Evolutionary conservation across 2,888 invertebrate genomes (phyloP).

Genomic region (Hipparchia sbordonii): DNA sequence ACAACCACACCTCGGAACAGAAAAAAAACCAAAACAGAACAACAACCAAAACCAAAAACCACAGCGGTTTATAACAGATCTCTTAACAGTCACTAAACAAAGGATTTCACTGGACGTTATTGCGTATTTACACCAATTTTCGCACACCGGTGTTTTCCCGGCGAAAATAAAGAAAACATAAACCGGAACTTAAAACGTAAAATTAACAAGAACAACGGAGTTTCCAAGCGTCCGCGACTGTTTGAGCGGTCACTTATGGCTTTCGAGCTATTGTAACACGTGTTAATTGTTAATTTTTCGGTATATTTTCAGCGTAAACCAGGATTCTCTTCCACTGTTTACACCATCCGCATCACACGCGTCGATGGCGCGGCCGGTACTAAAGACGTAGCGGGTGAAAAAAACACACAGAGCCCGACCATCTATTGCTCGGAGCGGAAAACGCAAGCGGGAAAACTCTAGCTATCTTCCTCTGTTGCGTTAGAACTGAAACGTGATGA

Average conservation of each 20-base stretch:
- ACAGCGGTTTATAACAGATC: conserved; percentile 49
- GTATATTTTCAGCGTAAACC: conserved; percentile 53
- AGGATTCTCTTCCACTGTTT: conserved; percentile 51
- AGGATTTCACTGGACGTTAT: conserved; percentile 54
- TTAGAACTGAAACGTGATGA: conserved; percentile 28
- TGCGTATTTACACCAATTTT: conserved; percentile 53
- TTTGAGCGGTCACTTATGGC: conserved; percentile 42
- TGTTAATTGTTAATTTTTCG: conserved; percentile 47
- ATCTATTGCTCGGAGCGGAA: conserved; percentile 48
- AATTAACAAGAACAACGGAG: conserved; percentile 33
- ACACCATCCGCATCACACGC: conserved; percentile 53
- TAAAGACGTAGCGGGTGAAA: conserved; percentile 58
- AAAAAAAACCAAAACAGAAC: conserved; percentile 39
- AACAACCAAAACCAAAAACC: conserved; percentile 52
- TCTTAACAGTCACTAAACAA: conserved; percentile 57
- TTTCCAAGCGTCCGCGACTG: conserved; percentile 41
- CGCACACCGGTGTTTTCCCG: conserved; percentile 72
- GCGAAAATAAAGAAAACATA: conserved; percentile 62
- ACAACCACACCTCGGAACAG: conserved; percentile 51
- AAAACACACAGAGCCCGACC: conserved; percentile 56
- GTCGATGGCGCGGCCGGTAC: conserved; percentile 67
- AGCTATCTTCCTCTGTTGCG: conserved; percentile 52
- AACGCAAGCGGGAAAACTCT: conserved; percentile 66
- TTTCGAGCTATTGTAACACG: conserved; percentile 46
- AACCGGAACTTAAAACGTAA: conserved; percentile 46